Evolutionary conservation across 2,888 invertebrate genomes (phyloP).

Genomic region (Eristalinus aeneus): DNA sequence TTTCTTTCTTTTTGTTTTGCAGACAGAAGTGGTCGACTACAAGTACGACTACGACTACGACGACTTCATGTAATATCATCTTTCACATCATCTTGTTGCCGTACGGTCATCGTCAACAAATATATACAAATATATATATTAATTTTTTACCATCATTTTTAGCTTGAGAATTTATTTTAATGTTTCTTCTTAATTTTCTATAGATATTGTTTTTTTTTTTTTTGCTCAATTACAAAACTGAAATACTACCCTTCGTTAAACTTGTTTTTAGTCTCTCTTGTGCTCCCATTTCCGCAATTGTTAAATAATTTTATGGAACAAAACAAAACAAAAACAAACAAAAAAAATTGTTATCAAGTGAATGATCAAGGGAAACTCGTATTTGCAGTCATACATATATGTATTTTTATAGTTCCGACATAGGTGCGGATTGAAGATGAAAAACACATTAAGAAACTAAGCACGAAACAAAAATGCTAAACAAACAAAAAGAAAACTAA

Average conservation of each 20-base stretch:
- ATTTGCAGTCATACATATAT: constrained; percentile 63
- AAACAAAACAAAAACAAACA: constrained; percentile 34
- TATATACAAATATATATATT: constrained; percentile 54
- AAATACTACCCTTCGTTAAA: constrained; percentile 40
- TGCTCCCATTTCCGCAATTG: constrained; percentile 52
- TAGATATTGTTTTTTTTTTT: neutral
- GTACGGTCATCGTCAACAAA: constrained; percentile 64
- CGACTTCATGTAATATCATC: constrained; percentile 87
- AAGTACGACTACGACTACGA: constrained; percentile 87
- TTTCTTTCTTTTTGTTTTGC: constrained; percentile 73
- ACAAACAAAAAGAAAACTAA: constrained; percentile 32
- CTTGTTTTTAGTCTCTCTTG: constrained; percentile 27
- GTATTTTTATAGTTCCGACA: constrained; percentile 70
- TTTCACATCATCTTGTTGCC: constrained; percentile 33
- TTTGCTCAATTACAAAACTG: constrained; percentile 30
- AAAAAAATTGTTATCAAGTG: constrained; percentile 69
- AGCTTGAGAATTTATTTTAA: constrained; percentile 66
- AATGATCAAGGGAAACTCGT: constrained; percentile 60
- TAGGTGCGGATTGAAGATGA: constrained; percentile 61
- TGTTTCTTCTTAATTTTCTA: constrained; percentile 41
- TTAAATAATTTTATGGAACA: constrained; percentile 66
- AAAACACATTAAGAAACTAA: constrained; percentile 51
- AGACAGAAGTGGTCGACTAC: constrained; percentile 85
- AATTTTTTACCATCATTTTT: constrained; percentile 51
- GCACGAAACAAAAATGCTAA: constrained; percentile 5